Base-by-base conservation (phyloP, 2,888 invertebrate genomes). In the Junonia oenone region DNA sequence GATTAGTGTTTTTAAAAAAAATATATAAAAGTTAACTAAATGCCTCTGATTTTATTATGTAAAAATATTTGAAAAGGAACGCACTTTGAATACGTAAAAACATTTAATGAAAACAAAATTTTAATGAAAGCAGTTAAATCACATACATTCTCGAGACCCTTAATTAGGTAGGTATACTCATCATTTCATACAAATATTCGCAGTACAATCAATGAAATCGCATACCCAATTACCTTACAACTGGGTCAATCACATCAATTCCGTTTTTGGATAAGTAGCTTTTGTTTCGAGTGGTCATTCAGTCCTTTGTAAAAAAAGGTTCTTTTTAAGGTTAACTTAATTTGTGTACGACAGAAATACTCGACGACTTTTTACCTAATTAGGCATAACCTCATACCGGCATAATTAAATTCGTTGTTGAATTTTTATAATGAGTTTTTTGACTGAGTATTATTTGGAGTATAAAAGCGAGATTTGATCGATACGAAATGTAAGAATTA, bases 221-320 rank as follows among this genome's bases (percentile, higher is more conserved):
- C 48, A 54, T 40, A 54, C 13, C 40, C 47, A 54, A 47, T 54
- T 47, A 54, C 47, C 13, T 29, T 52, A 38, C 31, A 47, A 40
- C 48, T 54, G 40, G 53, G 47, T 31, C 53, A 40, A 47, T 47
- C 35, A 40, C 47, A 33, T 54, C 37, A 22, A 40, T 40, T 40
- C 37, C 48, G 19, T 33, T 47, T 47, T 47, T 31, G 37, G 22
- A 38, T 53, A 53, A 40, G 47, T 47, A 53, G 38, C 40, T 47
- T 40, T 53, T 54, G 53, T 54, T 40, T 40, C 31, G 40, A 33
- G 40, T 48, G 29, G 37, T 47, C 38, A 45, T 47, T 14, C 15
- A 40, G 22, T 31, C 38, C 22, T 33, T 47, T 54, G n/a, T 26
- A 22, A 13, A 13, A 43, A 43, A 54, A 47, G 40, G 17, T 33